A percentile compares a stretch with the other conserved stretches of the same genome.
Conservation (phyloP, 53 echinoderm and acorn worm species). For the Crossaster papposus region DNA sequence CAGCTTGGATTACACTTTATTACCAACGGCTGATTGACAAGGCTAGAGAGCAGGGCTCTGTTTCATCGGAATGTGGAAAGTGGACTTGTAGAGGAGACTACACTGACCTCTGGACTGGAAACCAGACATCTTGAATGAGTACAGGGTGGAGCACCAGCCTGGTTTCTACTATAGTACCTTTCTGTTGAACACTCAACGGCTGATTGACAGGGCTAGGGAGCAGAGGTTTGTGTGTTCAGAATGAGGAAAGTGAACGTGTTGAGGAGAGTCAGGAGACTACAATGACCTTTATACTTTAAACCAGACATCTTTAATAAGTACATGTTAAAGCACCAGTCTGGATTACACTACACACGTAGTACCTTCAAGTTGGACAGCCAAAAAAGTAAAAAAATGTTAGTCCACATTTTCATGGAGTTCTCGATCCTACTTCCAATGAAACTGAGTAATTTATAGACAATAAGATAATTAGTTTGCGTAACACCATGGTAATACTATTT, state of each 20-base stretch:
- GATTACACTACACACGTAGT: too few relatives aligned
- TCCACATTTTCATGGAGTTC: too few relatives aligned
- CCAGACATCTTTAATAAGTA: too few relatives aligned
- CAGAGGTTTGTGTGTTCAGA: conserved; percentile 41
- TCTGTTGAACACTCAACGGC: conserved; percentile 64
- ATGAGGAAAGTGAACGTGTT: neutral
- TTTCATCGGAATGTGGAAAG: conserved; percentile 10
- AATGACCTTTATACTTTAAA: too few relatives aligned
- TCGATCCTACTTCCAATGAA: too few relatives aligned
- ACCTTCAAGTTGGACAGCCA: too few relatives aligned
- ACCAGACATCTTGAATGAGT: neutral
- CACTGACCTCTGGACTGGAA: neutral
- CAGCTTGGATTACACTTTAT: conserved; percentile 63
- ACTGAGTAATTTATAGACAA: too few relatives aligned
- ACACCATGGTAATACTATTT: too few relatives aligned
- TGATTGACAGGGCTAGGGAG: conserved; percentile 58
- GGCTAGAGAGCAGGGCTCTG: conserved; percentile 56
- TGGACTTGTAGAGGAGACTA: neutral
- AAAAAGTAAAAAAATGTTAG: too few relatives aligned
- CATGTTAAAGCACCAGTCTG: too few relatives aligned
- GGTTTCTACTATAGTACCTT: conserved; percentile 71
- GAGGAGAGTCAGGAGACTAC: neutral
- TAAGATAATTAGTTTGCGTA: too few relatives aligned
- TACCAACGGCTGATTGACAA: conserved; percentile 67
- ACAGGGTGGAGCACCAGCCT: conserved; percentile 48